These are phyloP conservation scores for Ectropis crepuscularia DNA, from an alignment of 2,888 invertebrate genomes.

Conservation along the genomic window DNA sequence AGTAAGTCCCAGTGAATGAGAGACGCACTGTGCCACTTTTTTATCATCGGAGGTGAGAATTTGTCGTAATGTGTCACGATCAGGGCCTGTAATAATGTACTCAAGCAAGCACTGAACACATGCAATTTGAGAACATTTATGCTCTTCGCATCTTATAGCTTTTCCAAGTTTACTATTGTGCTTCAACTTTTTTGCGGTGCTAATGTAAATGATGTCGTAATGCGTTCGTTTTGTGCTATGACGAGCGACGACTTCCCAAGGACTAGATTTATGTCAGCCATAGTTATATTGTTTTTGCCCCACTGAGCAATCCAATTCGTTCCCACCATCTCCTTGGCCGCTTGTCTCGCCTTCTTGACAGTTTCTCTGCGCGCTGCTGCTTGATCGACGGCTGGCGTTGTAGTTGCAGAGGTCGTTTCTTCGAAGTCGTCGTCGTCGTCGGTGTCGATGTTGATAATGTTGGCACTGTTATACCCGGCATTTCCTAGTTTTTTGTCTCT, in stretches of 20 bases:
- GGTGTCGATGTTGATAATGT: too few relatives aligned
- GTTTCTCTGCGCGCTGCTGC: too few relatives aligned
- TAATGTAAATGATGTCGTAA: slow-evolving; percentile 36
- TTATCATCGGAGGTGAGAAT: slow-evolving; percentile 27
- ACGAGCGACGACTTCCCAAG: slow-evolving; percentile 33
- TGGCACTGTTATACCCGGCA: too few relatives aligned
- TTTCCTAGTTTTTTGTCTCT: too few relatives aligned
- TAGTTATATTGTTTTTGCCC: too few relatives aligned
- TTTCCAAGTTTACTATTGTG: slow-evolving; percentile 21
- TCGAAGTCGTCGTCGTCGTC: too few relatives aligned
- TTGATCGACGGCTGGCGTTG: too few relatives aligned
- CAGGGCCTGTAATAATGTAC: slow-evolving; percentile 25
- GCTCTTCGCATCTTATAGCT: slow-evolving; percentile 16
- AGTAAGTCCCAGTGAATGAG: slow-evolving; percentile 25
- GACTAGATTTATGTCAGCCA: neutral
- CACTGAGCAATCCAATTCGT: too few relatives aligned
- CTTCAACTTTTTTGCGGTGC: slow-evolving; percentile 32
- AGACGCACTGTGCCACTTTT: slow-evolving; percentile 22
- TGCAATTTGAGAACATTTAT: slow-evolving; percentile 34
- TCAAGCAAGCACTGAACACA: slow-evolving; percentile 32
- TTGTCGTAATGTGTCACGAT: slow-evolving; percentile 28
- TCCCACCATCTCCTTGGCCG: too few relatives aligned
- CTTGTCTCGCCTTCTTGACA: too few relatives aligned
- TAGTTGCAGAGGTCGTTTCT: too few relatives aligned
- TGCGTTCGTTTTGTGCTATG: slow-evolving; percentile 33